Base-by-base conservation (phyloP, 1,140 invertebrate genomes). In the Latrodectus geometricus region DNA sequence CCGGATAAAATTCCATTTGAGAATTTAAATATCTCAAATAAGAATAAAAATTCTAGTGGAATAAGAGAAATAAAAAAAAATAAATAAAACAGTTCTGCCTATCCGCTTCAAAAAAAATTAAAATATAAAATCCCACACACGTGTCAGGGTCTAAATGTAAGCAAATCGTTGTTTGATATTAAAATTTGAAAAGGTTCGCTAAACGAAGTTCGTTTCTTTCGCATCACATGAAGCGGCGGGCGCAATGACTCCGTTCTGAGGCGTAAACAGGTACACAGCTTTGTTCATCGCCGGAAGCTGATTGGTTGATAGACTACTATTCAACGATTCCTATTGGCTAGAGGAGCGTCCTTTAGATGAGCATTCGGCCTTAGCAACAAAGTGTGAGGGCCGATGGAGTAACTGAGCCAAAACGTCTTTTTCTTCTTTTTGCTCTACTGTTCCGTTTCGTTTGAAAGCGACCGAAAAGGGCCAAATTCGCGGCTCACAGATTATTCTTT, bases 251-350 rank as follows among this genome's bases (percentile, higher is more conserved):
- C 69, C 79, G 20, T 79, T 79, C 65, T 17, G 79, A 72, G 79
- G 79, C 79, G 79, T 66, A 81, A 81, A 81, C 79, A 81, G 79
- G 79, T 81, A 81, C 69, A 81, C 79, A 81, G 79, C 79, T 81
- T 72, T 81, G 79, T 81, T 81, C 69, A 49, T 20, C 66, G 69
- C 79, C 65, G 79, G 79, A 81, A 81, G 79, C 79, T 20, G 66
- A 81, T 81, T 81, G 79, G 79, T 48, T 54, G 79, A 56, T 81
- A 72, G 79, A 23, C 49, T 54, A n/a, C 68, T 48, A 23, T 72
- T 81, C 49, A 14, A n/a, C 69, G 50, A 70, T 54, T 50, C 66
- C 52, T 56, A 81, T 81, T 81, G 79, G 79, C 14, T 72, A 49
- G 65, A 81, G 79, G 11, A 72, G 68, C 49, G 50, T 72, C 69